A percentile compares a stretch with the other conserved stretches of the same genome.
These are phyloP conservation scores for Atractosteus spatula DNA, from an alignment of 2,113 vertebrate species.

Conservation along the genomic window DNA sequence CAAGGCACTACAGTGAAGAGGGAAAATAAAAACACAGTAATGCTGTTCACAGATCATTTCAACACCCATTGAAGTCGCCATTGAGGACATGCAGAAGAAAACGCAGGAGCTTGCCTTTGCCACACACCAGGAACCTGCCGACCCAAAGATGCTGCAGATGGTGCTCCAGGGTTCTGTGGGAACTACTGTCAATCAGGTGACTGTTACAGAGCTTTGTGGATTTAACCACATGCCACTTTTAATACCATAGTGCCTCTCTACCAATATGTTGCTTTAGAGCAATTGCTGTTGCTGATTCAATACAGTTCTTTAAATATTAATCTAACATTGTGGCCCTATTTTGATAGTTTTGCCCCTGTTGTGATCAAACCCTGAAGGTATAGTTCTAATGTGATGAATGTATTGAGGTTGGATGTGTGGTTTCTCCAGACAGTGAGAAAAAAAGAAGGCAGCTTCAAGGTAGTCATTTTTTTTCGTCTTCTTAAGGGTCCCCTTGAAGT, in stretches of 20 bases:
- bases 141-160: constrained; percentile 99
- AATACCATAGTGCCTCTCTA: too few relatives aligned
- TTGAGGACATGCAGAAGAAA: constrained; percentile 99
- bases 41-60: constrained; percentile 78
- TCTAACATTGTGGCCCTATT: neutral
- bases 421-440: neutral
- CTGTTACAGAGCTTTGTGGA: too few relatives aligned
- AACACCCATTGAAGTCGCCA: constrained; percentile 97
- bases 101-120: constrained; percentile 95
- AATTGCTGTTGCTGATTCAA: neutral
- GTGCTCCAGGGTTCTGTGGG: constrained; percentile 98
- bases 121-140: constrained; percentile 94
- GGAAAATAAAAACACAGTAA: neutral
- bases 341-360: too few relatives aligned
- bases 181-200: constrained; percentile 97
- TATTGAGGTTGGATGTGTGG: neutral
- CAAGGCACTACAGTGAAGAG: too few relatives aligned
- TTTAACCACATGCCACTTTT: too few relatives aligned
- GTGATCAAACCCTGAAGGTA: too few relatives aligned
- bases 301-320: neutral
- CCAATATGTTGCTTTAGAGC: too few relatives aligned
- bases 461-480: constrained; percentile 7
- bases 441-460: neutral
- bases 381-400: neutral
- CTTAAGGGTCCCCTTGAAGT: constrained; percentile 93